These are phyloP conservation scores for Goniozus legneri DNA, from an alignment of 1,140 invertebrate species.

Conservation along the genomic window DNA sequence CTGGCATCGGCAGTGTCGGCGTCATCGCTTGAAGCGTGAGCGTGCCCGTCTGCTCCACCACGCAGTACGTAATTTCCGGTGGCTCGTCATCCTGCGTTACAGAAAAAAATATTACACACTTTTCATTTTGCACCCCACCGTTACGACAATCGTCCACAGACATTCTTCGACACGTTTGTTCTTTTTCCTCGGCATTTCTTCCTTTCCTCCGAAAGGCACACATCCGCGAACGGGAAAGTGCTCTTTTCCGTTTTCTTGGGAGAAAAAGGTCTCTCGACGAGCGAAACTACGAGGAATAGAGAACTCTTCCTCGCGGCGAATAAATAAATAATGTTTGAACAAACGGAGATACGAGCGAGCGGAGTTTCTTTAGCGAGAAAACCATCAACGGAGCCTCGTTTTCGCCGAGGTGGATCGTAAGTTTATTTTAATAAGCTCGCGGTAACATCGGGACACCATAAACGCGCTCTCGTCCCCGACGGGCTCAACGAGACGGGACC, in stretches of 20 bases:
- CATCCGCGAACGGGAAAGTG: not conserved
- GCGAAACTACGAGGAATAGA: not conserved
- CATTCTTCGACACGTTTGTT: not conserved
- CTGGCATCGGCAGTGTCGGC: constrained; percentile 86
- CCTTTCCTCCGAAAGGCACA: too few relatives aligned
- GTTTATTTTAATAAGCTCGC: too few relatives aligned
- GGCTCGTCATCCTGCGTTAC: constrained; percentile 86
- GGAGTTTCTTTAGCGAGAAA: too few relatives aligned
- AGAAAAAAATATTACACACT: too few relatives aligned
- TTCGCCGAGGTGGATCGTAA: too few relatives aligned
- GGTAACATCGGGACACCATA: too few relatives aligned
- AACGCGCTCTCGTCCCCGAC: too few relatives aligned
- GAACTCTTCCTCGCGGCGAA: not conserved
- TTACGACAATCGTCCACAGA: not conserved
- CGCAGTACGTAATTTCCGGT: constrained; percentile 86
- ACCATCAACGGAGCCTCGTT: too few relatives aligned
- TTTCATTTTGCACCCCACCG: not conserved
- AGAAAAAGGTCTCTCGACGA: too few relatives aligned
- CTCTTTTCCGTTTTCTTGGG: too few relatives aligned
- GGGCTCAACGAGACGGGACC: too few relatives aligned
- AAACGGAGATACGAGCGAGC: not conserved
- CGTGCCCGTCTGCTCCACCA: constrained; percentile 82
- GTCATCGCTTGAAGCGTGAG: constrained; percentile 81
- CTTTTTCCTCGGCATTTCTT: not conserved
- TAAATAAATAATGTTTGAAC: not conserved